Base-by-base conservation (phyloP, 2,888 invertebrate genomes). In the Mechanitis mazaeus region DNA sequence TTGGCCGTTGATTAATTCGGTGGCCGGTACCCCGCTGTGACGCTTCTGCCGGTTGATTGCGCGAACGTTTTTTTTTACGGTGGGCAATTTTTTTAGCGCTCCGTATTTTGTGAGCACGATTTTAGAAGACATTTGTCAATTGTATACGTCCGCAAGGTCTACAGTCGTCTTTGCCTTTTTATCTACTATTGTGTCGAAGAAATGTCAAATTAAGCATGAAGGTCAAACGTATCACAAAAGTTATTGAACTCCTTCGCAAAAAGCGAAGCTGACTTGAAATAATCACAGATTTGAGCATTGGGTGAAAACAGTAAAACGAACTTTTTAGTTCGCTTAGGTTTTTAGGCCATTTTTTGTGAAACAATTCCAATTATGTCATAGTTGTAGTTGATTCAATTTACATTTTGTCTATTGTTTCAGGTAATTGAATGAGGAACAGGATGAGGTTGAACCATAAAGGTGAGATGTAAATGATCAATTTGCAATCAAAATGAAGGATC, bases 1-100 rank as follows among this genome's bases (percentile, higher is more conserved):
- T 81, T 77, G 77, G 75, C 70, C 73, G 82, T 84, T 86, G 84
- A 87, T 88, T 87, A 88, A 87, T 87, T 84, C 81, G 81, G 84
- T 84, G 83, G 85, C 81, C 75, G 75, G 77, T 72, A 73, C 73
- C 84, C 86, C 78, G 85, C 85, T 78, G 87, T 70, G 85, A 66
- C 72, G 81, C 80, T 80, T 78, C 83, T 79, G 81, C 79, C 74
- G 78, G 74, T 80, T 84, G 83, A 86, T 85, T 84, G 85, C 83
- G 74, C 76, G 72, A 66, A 69, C 67, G 61, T 71, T 76, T 76
- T 77, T 76, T 78, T 74, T 72, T 72, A 66, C 68, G 64, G 68
- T 68, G 64, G 66, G 70, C 66, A 69, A 69, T 67, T 75, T 75
- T 72, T 71, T 70, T 71, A 64, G 54, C 61, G 57, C 64, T 60